phyloP scores from a whole-genome alignment of 2,113 vertebrate genomes.

The Buteo buteo region DNA sequence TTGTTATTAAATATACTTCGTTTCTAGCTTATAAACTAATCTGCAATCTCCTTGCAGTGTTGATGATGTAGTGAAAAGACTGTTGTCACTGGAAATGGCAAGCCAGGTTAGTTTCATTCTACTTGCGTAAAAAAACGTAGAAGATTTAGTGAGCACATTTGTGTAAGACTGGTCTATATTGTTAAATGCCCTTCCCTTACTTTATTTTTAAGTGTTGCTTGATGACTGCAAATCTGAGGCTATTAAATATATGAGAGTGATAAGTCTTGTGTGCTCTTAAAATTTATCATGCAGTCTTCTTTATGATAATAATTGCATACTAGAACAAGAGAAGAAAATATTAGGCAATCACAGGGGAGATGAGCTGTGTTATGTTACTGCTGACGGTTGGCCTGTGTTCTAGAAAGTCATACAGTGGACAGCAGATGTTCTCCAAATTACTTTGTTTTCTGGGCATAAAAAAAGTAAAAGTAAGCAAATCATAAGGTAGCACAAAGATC shows the following conservation, averaged over 20 bases:
- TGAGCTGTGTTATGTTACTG: neutral
- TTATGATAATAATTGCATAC: neutral
- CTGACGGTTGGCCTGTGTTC: neutral
- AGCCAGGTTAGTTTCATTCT: constrained; percentile 77
- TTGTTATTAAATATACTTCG: neutral
- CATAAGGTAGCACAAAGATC: neutral
- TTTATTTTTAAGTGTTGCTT: neutral
- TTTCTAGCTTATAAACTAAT: neutral
- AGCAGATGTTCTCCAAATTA: neutral
- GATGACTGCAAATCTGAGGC: neutral
- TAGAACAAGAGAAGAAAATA: neutral
- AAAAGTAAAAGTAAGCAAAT: neutral
- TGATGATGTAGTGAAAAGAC: constrained; percentile 84
- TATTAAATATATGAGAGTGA: neutral
- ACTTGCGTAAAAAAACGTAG: neutral
- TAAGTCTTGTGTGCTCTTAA: neutral
- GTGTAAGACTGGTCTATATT: neutral
- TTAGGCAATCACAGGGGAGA: neutral
- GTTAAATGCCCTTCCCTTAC: neutral
- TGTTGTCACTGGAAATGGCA: constrained; percentile 91
- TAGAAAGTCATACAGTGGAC: neutral
- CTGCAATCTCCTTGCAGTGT: constrained; percentile 70
- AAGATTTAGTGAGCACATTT: neutral
- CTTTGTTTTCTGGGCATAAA: neutral
- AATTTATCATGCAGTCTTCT: neutral